Evolutionary conservation across 2,888 invertebrate genomes (phyloP).

Genomic region (Drepana falcataria): DNA sequence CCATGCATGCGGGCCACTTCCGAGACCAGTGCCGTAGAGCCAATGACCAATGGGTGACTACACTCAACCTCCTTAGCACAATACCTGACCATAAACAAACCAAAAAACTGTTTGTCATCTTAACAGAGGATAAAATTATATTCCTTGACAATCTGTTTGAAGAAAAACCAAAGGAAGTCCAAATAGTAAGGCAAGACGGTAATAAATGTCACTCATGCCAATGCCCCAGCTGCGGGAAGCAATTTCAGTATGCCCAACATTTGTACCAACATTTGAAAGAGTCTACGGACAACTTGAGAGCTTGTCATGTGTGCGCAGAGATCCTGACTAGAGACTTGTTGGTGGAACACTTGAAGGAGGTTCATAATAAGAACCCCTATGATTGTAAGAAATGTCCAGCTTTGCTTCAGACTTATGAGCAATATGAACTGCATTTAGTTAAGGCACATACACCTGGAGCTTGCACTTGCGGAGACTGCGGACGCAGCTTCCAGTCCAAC

Average conservation of each 20-base stretch:
- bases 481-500: conserved; percentile 42
- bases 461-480: conserved; percentile 57
- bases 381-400: conserved; percentile 58
- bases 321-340: conserved; percentile 50
- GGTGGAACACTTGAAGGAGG: conserved; percentile 36
- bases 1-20: conserved; percentile 51
- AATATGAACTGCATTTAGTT: conserved; percentile 33
- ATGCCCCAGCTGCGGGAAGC: conserved; percentile 53
- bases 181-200: conserved; percentile 6
- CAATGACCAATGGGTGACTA: conserved; percentile 39
- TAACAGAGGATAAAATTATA: conserved; percentile 34
- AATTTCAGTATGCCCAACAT: conserved; percentile 40
- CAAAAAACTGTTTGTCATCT: conserved; percentile 29
- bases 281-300: conserved; percentile 46
- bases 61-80: conserved; percentile 35
- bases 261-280: conserved; percentile 55
- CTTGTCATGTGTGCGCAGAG: conserved; percentile 54
- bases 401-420: conserved; percentile 28
- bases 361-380: conserved; percentile 35
- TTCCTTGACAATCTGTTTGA: conserved; percentile 22
- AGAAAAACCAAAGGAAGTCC: neutral
- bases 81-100: conserved; percentile 24
- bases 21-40: conserved; percentile 43
- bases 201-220: conserved; percentile 27
- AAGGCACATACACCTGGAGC: conserved; percentile 41